Conservation (phyloP, 2,888 invertebrate species). For the Ptychoptera contaminata region DNA sequence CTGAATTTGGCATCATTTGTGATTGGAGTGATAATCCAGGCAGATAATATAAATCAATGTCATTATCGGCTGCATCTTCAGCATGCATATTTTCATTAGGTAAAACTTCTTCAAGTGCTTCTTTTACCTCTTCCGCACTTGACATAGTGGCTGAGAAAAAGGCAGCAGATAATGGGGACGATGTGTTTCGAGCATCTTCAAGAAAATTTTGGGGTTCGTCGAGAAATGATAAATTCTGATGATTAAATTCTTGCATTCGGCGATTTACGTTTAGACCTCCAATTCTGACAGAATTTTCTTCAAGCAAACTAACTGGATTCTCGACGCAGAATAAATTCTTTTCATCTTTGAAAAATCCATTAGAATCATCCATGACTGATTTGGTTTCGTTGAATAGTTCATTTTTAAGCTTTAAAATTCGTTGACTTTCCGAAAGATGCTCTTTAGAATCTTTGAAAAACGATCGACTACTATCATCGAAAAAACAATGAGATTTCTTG, state of each 20-base stretch:
- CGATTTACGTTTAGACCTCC: constrained; percentile 18
- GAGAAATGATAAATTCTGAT: constrained; percentile 29
- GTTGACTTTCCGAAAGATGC: constrained; percentile 23
- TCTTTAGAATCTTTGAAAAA: constrained; percentile 21
- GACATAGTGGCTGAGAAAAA: constrained; percentile 75
- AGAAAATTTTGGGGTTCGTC: constrained; percentile 32
- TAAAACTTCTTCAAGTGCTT: constrained; percentile 68
- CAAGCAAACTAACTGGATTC: constrained; percentile 3
- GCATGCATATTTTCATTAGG: constrained; percentile 55
- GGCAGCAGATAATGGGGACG: constrained; percentile 67
- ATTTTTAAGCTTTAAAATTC: constrained; percentile 27
- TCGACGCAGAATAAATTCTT: constrained; percentile 5
- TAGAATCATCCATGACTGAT: constrained; percentile 17
- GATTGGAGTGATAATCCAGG: constrained; percentile 44
- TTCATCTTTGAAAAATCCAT: constrained; percentile 4
- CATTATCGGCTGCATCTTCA: constrained; percentile 33
- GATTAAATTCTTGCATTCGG: constrained; percentile 27
- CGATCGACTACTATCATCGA: constrained; percentile 16
- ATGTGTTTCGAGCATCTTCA: constrained; percentile 53
- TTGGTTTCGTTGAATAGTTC: constrained; percentile 15
- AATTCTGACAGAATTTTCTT: not conserved
- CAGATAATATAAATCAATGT: constrained; percentile 30
- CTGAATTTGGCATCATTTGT: constrained; percentile 77
- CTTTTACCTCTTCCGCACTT: constrained; percentile 73
- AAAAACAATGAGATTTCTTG: constrained; percentile 21